Evolutionary conservation across 2,797 vertebrate species (phyloP).

Genomic region (Rhadinocentrus ornatus): DNA sequence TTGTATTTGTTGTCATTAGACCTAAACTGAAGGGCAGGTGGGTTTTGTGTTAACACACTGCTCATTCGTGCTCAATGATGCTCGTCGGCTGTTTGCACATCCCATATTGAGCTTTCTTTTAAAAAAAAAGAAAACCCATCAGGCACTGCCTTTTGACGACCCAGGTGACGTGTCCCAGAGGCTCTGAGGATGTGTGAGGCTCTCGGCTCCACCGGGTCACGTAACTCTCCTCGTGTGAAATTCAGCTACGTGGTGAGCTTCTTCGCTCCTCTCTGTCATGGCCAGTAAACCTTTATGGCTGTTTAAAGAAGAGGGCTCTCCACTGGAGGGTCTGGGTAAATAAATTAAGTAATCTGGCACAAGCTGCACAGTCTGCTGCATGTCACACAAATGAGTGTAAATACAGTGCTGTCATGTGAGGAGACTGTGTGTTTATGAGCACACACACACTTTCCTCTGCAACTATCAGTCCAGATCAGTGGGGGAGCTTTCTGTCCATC

Average conservation of each 20-base stretch:
- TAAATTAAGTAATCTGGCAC: conserved; percentile 33
- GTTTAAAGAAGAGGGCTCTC: conserved; percentile 52
- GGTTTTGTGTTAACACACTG: conserved; percentile 71
- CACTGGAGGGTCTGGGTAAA: conserved; percentile 31
- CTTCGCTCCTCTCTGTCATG: conserved; percentile 57
- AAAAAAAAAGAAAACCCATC: conserved; percentile 21
- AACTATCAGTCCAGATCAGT: conserved; percentile 44
- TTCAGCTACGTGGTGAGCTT: conserved; percentile 65
- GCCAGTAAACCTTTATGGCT: conserved; percentile 59
- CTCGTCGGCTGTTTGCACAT: conserved; percentile 69
- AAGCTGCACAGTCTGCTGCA: background rate
- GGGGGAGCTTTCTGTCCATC: conserved; percentile 59
- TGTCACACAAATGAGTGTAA: conserved; percentile 33
- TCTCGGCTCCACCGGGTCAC: background rate
- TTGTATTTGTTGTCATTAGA: conserved; percentile 78
- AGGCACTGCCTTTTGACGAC: conserved; percentile 36
- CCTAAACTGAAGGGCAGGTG: conserved; percentile 77
- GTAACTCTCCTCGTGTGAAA: conserved; percentile 58
- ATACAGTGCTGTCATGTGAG: conserved; percentile 38
- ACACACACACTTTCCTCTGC: conserved; percentile 30
- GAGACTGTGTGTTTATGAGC: conserved; percentile 42
- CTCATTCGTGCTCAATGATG: conserved; percentile 67
- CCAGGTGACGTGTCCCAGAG: conserved; percentile 48
- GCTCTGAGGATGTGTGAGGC: background rate
- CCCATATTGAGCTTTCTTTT: conserved; percentile 33